These are phyloP conservation scores for Orbicella faveolata DNA, from an alignment of 64 coral and sea anemone genomes.

Conservation along the genomic window DNA sequence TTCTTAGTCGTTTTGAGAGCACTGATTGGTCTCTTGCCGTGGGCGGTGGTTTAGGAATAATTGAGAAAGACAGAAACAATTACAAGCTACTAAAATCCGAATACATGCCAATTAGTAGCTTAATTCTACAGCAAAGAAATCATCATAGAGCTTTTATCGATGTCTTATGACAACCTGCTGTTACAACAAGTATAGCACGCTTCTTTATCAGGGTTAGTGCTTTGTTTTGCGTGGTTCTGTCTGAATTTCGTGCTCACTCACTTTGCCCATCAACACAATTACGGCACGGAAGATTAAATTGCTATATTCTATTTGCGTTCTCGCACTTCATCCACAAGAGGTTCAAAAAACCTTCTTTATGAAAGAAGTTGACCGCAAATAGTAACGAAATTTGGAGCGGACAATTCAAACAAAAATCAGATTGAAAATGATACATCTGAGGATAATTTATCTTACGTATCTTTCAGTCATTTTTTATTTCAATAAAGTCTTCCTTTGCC, in stretches of 20 bases:
- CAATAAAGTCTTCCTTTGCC: too few relatives aligned
- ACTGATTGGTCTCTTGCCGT: not conserved
- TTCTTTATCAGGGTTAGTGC: not conserved
- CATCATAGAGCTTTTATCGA: conserved; percentile 19
- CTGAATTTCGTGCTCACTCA: not conserved
- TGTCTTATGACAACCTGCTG: not conserved
- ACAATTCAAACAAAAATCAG: not conserved
- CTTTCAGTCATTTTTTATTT: not conserved
- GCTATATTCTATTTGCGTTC: not conserved
- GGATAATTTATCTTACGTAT: not conserved
- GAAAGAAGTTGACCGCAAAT: conserved; percentile 2
- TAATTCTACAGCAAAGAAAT: conserved; percentile 41
- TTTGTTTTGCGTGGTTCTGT: not conserved
- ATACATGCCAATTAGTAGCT: conserved; percentile 33
- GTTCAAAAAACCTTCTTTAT: not conserved
- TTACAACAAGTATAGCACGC: not conserved
- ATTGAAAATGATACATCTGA: not conserved
- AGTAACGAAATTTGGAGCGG: not conserved
- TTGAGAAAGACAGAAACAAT: conserved; percentile 26
- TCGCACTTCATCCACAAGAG: not conserved
- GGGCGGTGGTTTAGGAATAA: conserved; percentile 10
- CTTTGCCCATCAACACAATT: not conserved
- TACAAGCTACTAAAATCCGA: conserved; percentile 26
- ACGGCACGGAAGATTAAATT: not conserved
- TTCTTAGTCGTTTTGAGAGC: not conserved